These are phyloP conservation scores for Orchestia grillus DNA, from an alignment of 1,140 invertebrate species.

Conservation along the genomic window DNA sequence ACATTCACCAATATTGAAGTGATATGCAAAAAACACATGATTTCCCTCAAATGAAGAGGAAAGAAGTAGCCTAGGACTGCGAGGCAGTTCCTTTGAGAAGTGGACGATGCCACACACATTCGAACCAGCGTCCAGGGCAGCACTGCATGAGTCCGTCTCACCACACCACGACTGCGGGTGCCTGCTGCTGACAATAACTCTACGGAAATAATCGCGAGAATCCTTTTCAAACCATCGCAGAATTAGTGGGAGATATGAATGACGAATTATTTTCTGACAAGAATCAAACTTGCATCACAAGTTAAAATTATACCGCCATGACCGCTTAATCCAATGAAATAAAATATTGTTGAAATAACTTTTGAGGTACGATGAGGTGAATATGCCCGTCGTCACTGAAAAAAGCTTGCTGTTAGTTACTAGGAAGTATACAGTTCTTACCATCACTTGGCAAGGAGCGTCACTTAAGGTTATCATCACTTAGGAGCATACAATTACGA, in stretches of 20 bases:
- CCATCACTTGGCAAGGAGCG: no score
- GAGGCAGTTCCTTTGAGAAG: background rate
- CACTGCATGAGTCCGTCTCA: background rate
- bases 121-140: background rate
- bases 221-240: background rate
- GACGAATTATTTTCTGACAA: background rate
- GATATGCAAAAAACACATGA: background rate
- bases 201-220: background rate
- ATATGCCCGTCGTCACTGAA: no score
- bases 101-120: background rate
- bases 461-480: no score
- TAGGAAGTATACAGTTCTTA: no score
- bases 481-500: no score
- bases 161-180: background rate
- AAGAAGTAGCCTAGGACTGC: background rate
- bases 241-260: background rate
- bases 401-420: no score
- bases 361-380: no score
- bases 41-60: background rate
- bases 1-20: background rate
- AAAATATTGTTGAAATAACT: no score
- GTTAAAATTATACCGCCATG: background rate
- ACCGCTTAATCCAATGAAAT: no score
- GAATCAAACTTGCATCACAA: background rate
- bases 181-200: background rate